Conservation (phyloP, 2,888 invertebrate genomes). For the Leptopterna dolabrata region DNA sequence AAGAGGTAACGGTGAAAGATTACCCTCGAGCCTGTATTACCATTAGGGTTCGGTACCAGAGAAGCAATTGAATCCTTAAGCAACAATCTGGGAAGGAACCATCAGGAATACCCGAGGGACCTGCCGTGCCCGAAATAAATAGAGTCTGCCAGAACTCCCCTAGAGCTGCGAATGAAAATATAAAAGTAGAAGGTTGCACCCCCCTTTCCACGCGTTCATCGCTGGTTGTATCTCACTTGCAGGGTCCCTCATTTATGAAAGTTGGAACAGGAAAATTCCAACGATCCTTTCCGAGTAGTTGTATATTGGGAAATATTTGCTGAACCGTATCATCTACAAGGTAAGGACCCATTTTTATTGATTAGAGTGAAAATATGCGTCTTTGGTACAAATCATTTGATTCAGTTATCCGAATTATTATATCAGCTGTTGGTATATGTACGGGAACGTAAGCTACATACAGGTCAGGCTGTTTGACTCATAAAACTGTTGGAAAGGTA, state of each 20-base stretch:
- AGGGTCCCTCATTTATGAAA: neutral
- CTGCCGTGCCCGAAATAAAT: slow-evolving; percentile 10
- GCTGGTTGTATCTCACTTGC: neutral
- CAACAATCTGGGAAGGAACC: slow-evolving; percentile 14
- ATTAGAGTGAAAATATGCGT: no score
- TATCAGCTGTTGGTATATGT: no score
- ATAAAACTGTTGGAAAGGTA: no score
- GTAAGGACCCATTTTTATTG: no score
- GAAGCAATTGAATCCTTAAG: slow-evolving; percentile 28
- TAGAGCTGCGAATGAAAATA: neutral
- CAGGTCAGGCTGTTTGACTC: no score
- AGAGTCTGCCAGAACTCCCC: neutral
- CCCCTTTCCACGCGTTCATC: neutral
- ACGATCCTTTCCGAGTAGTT: neutral
- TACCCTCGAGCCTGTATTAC: slow-evolving; percentile 17
- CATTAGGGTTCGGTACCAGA: slow-evolving; percentile 7
- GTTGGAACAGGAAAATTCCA: neutral
- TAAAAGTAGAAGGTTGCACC: neutral
- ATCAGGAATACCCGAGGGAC: neutral
- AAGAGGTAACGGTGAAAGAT: neutral
- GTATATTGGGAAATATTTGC: neutral
- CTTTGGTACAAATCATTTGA: no score
- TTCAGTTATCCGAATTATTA: no score
- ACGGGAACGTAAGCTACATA: no score
- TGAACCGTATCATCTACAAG: no score